Evolutionary conservation across 2,797 vertebrate species (phyloP).

Genomic region (Bradypodion pumilum): DNA sequence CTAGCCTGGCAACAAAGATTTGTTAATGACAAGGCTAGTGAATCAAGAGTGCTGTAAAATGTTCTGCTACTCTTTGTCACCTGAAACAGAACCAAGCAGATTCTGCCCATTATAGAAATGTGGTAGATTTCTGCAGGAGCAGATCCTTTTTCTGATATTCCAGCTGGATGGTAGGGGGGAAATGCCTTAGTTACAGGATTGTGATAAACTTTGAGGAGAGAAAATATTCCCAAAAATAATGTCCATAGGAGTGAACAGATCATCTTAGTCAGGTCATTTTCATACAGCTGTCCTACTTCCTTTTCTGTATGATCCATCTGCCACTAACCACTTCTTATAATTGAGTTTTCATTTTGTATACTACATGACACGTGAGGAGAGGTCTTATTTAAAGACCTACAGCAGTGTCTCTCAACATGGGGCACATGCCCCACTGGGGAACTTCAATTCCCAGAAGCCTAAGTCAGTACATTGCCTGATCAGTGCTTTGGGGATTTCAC

Average conservation of each 20-base stretch:
- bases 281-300: background rate
- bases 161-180: background rate
- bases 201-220: background rate
- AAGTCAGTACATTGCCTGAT: no score
- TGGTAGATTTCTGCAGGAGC: background rate
- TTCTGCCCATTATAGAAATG: background rate
- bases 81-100: background rate
- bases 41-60: background rate
- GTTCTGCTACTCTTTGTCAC: background rate
- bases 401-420: no score
- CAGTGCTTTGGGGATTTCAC: no score
- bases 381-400: background rate
- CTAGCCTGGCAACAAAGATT: background rate
- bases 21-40: background rate
- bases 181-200: background rate
- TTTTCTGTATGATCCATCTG: background rate
- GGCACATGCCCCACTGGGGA: no score
- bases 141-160: background rate
- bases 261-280: background rate
- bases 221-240: background rate
- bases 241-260: background rate
- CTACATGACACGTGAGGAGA: background rate
- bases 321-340: background rate
- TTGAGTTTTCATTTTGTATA: background rate
- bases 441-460: no score